Evolutionary conservation across 2,797 vertebrate genomes (phyloP).

Genomic region (Spondyliosoma cantharus): DNA sequence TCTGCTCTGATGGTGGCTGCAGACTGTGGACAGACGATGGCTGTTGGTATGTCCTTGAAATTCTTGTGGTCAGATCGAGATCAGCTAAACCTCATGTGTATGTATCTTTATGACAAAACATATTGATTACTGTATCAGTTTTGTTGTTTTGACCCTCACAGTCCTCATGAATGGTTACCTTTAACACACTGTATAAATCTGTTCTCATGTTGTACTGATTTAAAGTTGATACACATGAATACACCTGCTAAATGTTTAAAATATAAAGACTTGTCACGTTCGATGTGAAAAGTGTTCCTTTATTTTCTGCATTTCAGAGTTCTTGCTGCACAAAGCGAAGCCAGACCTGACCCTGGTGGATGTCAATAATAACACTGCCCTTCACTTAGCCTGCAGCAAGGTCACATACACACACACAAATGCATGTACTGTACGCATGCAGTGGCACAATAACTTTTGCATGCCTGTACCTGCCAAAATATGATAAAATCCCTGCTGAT

Average conservation of each 20-base stretch:
- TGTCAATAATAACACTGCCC: constrained; percentile 95
- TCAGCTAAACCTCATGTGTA: background rate
- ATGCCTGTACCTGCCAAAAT: constrained; percentile 24
- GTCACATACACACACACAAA: constrained; percentile 74
- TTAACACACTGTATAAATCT: background rate
- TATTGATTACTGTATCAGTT: background rate
- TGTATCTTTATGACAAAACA: background rate
- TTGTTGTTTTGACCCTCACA: constrained; percentile 21
- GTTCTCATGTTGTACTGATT: background rate
- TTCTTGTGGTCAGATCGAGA: background rate
- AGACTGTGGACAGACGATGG: constrained; percentile 89
- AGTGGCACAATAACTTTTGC: constrained; percentile 24
- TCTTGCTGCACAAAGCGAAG: constrained; percentile 92
- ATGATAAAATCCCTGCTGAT: background rate
- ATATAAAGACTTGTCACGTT: constrained; percentile 12
- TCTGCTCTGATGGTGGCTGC: constrained; percentile 95
- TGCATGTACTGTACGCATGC: constrained; percentile 38
- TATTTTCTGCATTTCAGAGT: constrained; percentile 78
- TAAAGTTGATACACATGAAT: constrained; percentile 3
- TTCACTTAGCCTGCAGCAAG: constrained; percentile 98
- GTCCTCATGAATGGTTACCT: background rate
- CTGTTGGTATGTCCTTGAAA: constrained; percentile 87
- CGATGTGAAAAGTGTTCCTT: constrained; percentile 23
- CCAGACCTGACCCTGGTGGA: constrained; percentile 94
- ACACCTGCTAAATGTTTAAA: constrained; percentile 44